These are phyloP conservation scores for Scaptomyza parva DNA, from an alignment of 2,888 invertebrate species.

Conservation along the genomic window DNA sequence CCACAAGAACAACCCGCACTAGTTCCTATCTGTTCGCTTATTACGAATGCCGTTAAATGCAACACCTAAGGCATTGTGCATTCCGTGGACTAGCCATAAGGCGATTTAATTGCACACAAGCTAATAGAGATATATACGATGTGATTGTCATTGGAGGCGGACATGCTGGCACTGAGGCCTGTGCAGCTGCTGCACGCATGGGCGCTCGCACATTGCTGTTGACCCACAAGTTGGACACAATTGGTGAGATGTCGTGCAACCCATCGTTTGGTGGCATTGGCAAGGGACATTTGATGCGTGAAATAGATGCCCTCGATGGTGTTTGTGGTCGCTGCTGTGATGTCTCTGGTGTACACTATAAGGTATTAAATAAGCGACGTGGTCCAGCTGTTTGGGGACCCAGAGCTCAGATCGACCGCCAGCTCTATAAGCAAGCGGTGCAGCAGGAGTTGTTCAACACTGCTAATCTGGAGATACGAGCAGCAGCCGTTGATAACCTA, in stretches of 20 bases:
- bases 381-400: slow-evolving; percentile 96
- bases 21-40: slow-evolving; percentile 5
- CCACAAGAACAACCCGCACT: slow-evolving; percentile 10
- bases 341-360: slow-evolving; percentile 91
- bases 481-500: slow-evolving; percentile 92
- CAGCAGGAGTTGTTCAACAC: slow-evolving; percentile 90
- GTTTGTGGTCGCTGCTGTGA: slow-evolving; percentile 93
- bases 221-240: slow-evolving; percentile 93
- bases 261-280: slow-evolving; percentile 97
- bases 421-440: slow-evolving; percentile 90
- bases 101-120: slow-evolving; percentile 8
- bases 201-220: slow-evolving; percentile 91
- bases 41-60: slow-evolving; percentile 42
- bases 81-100: slow-evolving; percentile 25
- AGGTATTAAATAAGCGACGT: slow-evolving; percentile 91
- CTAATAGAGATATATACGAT: slow-evolving; percentile 85
- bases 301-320: slow-evolving; percentile 95
- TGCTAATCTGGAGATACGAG: slow-evolving; percentile 87
- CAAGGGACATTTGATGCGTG: slow-evolving; percentile 94
- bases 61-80: slow-evolving; percentile 45
- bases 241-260: slow-evolving; percentile 98
- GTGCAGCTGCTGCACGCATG: slow-evolving; percentile 93
- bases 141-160: slow-evolving; percentile 95
- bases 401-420: slow-evolving; percentile 94
- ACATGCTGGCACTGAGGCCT: slow-evolving; percentile 96